A percentile compares a stretch with the other conserved stretches of the same genome.
phyloP scores from a whole-genome alignment of 1,140 invertebrate genomes.

The Zaprionus camerounensis region DNA sequence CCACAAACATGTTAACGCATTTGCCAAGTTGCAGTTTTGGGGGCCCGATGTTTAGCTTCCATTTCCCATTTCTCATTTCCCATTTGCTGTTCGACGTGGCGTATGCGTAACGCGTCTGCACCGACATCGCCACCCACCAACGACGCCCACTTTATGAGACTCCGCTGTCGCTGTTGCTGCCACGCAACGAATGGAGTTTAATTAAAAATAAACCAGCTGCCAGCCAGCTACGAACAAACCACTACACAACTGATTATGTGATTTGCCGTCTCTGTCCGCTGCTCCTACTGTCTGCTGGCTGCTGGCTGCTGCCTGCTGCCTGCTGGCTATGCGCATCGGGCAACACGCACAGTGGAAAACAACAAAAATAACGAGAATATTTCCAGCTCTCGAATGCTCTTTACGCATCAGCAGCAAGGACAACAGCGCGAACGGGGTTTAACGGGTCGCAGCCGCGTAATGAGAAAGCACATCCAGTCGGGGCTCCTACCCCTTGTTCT shows the following conservation, averaged over 20 bases:
- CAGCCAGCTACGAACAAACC: slow-evolving; percentile 7
- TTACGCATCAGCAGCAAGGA: slow-evolving; percentile 20
- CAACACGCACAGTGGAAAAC: slow-evolving; percentile 5
- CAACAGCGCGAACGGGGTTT: not conserved
- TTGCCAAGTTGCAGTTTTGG: slow-evolving; percentile 56
- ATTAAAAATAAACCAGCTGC: slow-evolving; percentile 75
- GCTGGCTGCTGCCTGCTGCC: no score
- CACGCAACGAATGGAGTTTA: slow-evolving; percentile 55
- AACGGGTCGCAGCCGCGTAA: slow-evolving; percentile 4
- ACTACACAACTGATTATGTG: slow-evolving; percentile 57
- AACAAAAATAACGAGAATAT: slow-evolving; percentile 32
- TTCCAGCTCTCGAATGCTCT: slow-evolving; percentile 6
- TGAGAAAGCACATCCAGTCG: slow-evolving; percentile 9
- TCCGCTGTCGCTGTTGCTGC: slow-evolving; percentile 11
- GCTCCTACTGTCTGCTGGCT: not conserved
- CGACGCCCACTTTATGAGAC: slow-evolving; percentile 57
- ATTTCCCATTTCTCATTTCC: slow-evolving; percentile 2
- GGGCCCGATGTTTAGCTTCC: slow-evolving; percentile 21
- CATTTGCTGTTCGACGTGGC: slow-evolving; percentile 23
- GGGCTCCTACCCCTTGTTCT: not conserved
- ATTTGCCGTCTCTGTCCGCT: slow-evolving; percentile 21
- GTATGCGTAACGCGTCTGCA: slow-evolving; percentile 61
- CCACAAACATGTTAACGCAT: slow-evolving; percentile 78
- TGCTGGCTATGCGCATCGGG: not conserved
- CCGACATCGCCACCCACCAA: not conserved